phyloP scores from a whole-genome alignment of 2,113 vertebrate species.

The Mionectes macconnelli region DNA sequence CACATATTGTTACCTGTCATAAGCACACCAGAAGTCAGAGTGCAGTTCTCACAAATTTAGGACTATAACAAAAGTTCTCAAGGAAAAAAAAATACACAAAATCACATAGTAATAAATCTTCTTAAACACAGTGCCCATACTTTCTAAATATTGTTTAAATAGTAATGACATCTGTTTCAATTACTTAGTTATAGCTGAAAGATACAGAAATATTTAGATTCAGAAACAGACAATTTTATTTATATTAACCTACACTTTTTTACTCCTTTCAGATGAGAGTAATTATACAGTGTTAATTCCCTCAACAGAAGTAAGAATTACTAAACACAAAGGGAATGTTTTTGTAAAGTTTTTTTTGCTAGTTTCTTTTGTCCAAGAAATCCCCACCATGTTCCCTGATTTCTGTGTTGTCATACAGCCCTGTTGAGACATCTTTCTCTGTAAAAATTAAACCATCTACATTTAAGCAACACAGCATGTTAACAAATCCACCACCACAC shows the following conservation, averaged over 20 bases:
- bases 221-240: background rate
- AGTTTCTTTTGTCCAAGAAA: background rate
- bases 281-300: background rate
- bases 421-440: background rate
- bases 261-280: background rate
- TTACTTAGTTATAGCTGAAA: background rate
- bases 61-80: background rate
- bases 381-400: fast-evolving
- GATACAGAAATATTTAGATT: background rate
- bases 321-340: background rate
- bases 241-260: background rate
- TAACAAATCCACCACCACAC: background rate
- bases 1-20: background rate
- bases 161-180: background rate
- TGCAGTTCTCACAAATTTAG: background rate
- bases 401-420: background rate
- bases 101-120: background rate
- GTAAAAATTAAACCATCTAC: background rate
- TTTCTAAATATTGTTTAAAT: background rate
- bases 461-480: background rate
- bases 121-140: background rate
- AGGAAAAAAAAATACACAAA: background rate
- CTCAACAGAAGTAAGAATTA: background rate
- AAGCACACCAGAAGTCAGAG: background rate
- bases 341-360: background rate